Evolutionary conservation across 1,140 invertebrate species (phyloP), one percentile per base, ranked within the genome.

Genomic region (Triops longicaudatus): DNA sequence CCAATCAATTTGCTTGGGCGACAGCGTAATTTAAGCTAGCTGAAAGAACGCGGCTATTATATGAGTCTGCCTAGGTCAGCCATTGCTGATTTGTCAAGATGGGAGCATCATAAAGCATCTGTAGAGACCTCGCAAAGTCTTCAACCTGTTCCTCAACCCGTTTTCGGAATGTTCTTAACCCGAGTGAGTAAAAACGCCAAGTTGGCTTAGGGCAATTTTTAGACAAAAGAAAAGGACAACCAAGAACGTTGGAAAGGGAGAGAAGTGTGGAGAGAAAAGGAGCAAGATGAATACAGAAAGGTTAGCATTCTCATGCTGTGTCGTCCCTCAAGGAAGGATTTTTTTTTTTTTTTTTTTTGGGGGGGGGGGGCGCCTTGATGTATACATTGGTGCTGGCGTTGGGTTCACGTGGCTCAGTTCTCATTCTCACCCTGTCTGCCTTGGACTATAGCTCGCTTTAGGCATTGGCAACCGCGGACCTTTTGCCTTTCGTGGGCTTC

Each of bases 401-500:
- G 31, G 31, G 50, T 63, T 63, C 50, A 63, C 50, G 50, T 63
- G 50, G 50, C 50, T 63, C 22, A 22, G 50, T 63, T 63, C 50
- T 63, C 50, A 63, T 17, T 63, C 50, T 63, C 50, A 63, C 50
- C 50, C 50, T 63, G 50, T 63, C 50, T 63, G 17, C 22, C 50
- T 22, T 63, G 50, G 50, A 63, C 10, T 63, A 63, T 10, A 63
- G 50, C 50, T 63, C 50, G 50, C 50, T 63, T 22, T 63, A 63
- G 50, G 50, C 50, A 63, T 63, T 63, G 14, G n/a, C 50, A 63
- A 63, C 50, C 31, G 31, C 2, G 50, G 50, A 17, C 14, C 50
- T 22, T 63, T 63, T 63, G 50, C 50, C 50, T 63, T 63, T 63
- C 50, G 50, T 63, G 50, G 50, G 50, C 17, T 63, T 63, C 50